Conservation (phyloP, 2,797 vertebrate species). For the Aratinga solstitialis region DNA sequence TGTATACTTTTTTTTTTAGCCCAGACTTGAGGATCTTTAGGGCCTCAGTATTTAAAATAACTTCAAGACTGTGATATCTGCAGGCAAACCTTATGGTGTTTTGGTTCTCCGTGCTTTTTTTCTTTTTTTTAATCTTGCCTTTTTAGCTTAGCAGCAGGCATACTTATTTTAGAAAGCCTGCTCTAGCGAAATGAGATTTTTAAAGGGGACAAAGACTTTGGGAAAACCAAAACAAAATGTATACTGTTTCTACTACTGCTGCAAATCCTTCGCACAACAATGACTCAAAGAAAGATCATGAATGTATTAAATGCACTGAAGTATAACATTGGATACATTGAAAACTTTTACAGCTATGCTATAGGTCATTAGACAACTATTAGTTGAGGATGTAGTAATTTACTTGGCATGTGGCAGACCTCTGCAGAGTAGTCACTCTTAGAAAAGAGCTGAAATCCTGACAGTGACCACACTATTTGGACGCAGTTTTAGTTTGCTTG, state of each 20-base stretch:
- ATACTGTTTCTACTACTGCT: neutral
- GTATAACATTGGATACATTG: neutral
- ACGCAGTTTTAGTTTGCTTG: neutral
- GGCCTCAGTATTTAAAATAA: conserved; percentile 33
- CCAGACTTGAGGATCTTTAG: conserved; percentile 2
- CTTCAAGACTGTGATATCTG: conserved; percentile 27
- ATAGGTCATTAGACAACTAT: neutral
- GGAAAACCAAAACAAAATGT: neutral
- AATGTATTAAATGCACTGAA: neutral
- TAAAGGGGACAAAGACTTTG: neutral
- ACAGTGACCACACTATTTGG: neutral
- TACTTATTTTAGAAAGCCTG: neutral
- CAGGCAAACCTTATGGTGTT: conserved; percentile 22
- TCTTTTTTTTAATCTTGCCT: neutral
- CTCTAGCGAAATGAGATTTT: neutral
- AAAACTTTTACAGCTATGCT: neutral
- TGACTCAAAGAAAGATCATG: neutral
- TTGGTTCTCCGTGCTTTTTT: neutral
- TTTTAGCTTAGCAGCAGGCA: neutral
- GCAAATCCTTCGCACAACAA: neutral
- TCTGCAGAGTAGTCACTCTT: neutral
- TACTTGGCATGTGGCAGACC: neutral
- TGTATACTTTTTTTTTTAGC: neutral
- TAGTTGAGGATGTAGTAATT: neutral
- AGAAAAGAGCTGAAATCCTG: neutral